A percentile compares a stretch with the other conserved stretches of the same genome.
Evolutionary conservation across 2,113 vertebrate species (phyloP).

Genomic region (Ondatra zibethicus): DNA sequence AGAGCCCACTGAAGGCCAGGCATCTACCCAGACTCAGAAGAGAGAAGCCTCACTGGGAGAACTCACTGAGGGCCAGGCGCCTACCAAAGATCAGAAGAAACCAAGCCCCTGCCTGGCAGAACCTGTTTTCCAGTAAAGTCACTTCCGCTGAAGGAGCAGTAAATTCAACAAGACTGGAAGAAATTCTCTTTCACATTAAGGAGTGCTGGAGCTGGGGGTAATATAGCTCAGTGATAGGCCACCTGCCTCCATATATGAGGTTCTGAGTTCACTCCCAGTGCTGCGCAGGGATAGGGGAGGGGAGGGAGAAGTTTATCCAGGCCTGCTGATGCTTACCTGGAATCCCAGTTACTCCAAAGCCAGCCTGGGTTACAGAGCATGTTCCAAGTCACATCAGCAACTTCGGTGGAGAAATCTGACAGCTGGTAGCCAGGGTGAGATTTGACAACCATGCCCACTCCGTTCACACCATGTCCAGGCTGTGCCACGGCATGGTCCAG

Average conservation of each 20-base stretch:
- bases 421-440: neutral
- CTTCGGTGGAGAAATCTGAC: neutral
- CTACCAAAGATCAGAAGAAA: no score
- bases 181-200: neutral
- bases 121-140: neutral
- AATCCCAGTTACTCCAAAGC: neutral
- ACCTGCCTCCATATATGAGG: neutral
- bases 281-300: neutral
- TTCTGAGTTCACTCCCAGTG: neutral
- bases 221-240: neutral
- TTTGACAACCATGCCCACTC: neutral
- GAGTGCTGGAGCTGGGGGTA: neutral
- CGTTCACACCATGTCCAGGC: neutral
- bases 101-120: neutral
- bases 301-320: neutral
- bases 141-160: accelerated
- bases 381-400: no score
- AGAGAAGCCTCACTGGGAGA: neutral
- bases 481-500: neutral
- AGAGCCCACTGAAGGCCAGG: accelerated
- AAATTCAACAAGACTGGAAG: accelerated
- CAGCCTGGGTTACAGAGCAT: neutral
- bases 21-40: neutral
- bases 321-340: neutral
- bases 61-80: accelerated